These are phyloP conservation scores for Iguana delicatissima DNA, from an alignment of 2,797 vertebrate species.

Conservation along the genomic window DNA sequence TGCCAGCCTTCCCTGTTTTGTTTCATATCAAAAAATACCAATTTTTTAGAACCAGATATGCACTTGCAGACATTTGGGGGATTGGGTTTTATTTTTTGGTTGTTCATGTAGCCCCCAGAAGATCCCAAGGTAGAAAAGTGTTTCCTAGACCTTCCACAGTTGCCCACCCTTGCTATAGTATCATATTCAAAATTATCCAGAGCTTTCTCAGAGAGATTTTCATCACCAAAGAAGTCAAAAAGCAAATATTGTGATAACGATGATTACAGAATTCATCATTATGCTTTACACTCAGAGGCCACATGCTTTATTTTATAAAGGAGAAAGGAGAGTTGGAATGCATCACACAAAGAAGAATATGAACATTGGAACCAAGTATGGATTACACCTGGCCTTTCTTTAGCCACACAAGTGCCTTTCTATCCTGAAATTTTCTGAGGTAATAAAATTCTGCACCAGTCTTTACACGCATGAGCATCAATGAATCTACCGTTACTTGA, in stretches of 20 bases:
- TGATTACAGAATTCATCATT: background rate
- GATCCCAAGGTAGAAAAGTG: too few relatives aligned
- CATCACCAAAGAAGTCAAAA: background rate
- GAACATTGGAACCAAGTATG: background rate
- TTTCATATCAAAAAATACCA: too few relatives aligned
- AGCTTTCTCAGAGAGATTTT: background rate
- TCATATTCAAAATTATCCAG: background rate
- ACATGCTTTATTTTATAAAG: background rate
- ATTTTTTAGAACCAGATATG: too few relatives aligned
- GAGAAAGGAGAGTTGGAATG: background rate
- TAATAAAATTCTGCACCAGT: background rate
- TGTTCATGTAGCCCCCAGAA: too few relatives aligned
- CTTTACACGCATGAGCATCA: background rate
- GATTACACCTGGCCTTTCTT: background rate
- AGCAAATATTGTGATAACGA: background rate
- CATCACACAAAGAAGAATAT: background rate
- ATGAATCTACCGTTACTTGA: background rate
- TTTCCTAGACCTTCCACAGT: too few relatives aligned
- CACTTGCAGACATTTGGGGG: too few relatives aligned
- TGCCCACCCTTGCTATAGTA: background rate
- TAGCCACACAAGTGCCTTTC: background rate
- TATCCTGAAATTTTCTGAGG: background rate
- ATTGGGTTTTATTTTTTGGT: too few relatives aligned
- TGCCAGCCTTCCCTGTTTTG: too few relatives aligned
- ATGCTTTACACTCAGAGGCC: background rate